Conservation (phyloP, 2,113 vertebrate genomes). For the Oncorhynchus gorbuscha region DNA sequence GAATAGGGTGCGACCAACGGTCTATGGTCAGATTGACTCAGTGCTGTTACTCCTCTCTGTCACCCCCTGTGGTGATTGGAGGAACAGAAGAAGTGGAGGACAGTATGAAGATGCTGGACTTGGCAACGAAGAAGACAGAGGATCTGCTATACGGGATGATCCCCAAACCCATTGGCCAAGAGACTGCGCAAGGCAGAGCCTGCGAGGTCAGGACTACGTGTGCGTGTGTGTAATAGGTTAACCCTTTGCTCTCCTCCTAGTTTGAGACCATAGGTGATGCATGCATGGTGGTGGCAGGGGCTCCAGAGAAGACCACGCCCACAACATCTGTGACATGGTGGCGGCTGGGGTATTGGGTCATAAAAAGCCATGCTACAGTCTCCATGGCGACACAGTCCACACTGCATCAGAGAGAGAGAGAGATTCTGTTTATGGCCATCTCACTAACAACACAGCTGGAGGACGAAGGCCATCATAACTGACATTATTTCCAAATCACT, state of each 20-base stretch:
- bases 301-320: too few relatives aligned
- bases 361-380: conserved; percentile 76
- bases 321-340: conserved; percentile 52
- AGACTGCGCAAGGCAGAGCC: conserved; percentile 76
- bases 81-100: conserved; percentile 77
- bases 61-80: conserved; percentile 27
- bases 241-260: conserved; percentile 30
- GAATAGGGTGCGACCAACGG: too few relatives aligned
- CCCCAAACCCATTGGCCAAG: conserved; percentile 76
- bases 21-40: too few relatives aligned
- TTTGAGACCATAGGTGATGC: conserved; percentile 74
- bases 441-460: too few relatives aligned
- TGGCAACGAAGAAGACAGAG: conserved; percentile 79
- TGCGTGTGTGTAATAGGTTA: neutral
- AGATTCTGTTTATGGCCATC: too few relatives aligned
- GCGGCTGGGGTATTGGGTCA: conserved; percentile 75
- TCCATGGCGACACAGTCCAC: conserved; percentile 75
- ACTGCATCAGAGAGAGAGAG: conserved; percentile 56
- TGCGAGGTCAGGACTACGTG: conserved; percentile 64
- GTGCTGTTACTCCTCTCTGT: neutral
- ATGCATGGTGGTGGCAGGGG: conserved; percentile 30
- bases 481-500: neutral
- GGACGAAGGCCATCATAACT: neutral
- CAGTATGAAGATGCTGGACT: conserved; percentile 79
- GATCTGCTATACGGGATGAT: conserved; percentile 79